Evolutionary conservation across 2,113 vertebrate species (phyloP).

Genomic region (Butastur rufipennis): DNA sequence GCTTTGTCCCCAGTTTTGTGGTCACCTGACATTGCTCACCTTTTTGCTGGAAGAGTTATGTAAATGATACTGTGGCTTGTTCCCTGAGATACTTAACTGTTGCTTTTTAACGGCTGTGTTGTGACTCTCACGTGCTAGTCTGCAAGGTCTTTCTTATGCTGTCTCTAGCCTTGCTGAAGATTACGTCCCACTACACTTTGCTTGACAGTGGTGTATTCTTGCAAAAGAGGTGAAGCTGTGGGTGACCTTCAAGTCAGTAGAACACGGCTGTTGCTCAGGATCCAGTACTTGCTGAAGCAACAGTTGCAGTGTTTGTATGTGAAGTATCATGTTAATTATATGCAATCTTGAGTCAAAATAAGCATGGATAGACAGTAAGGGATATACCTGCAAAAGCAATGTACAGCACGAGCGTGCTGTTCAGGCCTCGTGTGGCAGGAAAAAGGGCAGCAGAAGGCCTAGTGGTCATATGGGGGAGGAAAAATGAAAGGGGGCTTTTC

Average conservation of each 20-base stretch:
- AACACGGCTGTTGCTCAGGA: neutral
- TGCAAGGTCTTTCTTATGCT: neutral
- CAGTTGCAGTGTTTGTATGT: neutral
- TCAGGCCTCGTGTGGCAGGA: neutral
- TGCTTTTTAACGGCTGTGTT: neutral
- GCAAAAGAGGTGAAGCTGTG: neutral
- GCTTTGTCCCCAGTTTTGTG: neutral
- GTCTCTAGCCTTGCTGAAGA: too few species aligned
- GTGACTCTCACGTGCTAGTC: too few species aligned
- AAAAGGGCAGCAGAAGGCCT: neutral
- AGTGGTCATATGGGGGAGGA: neutral
- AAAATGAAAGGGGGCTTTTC: neutral
- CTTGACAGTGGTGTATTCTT: neutral
- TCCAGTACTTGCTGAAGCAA: neutral
- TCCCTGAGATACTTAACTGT: neutral
- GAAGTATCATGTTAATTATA: too few species aligned
- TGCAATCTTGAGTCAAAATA: rapidly evolving
- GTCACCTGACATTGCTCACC: neutral
- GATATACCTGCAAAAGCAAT: neutral
- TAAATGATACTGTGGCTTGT: neutral
- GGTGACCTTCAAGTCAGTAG: neutral
- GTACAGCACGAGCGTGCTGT: too few species aligned
- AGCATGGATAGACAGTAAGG: neutral
- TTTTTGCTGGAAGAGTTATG: neutral
- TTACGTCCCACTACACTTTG: neutral